These are phyloP conservation scores for Thunnus thynnus DNA, from an alignment of 2,113 vertebrate genomes.

Conservation along the genomic window DNA sequence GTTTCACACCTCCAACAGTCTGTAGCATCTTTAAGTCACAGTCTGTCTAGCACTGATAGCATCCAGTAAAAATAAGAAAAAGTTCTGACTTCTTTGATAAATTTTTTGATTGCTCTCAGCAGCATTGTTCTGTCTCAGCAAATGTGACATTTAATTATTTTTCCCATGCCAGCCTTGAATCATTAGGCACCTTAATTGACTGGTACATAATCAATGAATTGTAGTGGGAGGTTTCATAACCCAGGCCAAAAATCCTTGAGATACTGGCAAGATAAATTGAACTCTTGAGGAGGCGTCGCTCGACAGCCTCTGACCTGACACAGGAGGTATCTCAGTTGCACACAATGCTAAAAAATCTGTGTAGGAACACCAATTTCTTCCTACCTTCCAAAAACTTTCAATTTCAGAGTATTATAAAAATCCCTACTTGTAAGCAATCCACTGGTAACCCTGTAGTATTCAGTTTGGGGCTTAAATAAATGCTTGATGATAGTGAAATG, in stretches of 20 bases:
- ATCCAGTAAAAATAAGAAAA: not conserved
- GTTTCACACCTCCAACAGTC: constrained; percentile 1
- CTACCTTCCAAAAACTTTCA: not conserved
- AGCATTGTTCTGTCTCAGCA: constrained; percentile 8
- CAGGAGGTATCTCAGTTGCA: not conserved
- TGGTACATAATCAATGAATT: constrained; percentile 22
- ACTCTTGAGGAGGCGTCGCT: constrained; percentile 5
- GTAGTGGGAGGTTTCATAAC: constrained; percentile 21
- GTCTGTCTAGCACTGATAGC: not conserved
- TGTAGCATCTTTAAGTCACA: not conserved
- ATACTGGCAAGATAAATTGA: not conserved
- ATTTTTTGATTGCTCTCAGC: constrained; percentile 8
- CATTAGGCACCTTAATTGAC: constrained; percentile 20
- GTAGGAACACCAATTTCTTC: not conserved
- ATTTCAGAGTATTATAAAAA: not conserved
- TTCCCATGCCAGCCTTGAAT: constrained; percentile 7
- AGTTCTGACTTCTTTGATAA: not conserved
- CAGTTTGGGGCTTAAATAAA: constrained; percentile 3
- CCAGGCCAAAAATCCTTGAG: constrained; percentile 6
- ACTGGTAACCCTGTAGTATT: not conserved
- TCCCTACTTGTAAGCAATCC: not conserved
- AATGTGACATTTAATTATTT: constrained; percentile 9
- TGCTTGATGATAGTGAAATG: not conserved
- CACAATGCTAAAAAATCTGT: not conserved
- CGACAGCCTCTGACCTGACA: constrained; percentile 13